phyloP scores from a whole-genome alignment of 2,113 vertebrate species.

The Neotoma lepida region DNA sequence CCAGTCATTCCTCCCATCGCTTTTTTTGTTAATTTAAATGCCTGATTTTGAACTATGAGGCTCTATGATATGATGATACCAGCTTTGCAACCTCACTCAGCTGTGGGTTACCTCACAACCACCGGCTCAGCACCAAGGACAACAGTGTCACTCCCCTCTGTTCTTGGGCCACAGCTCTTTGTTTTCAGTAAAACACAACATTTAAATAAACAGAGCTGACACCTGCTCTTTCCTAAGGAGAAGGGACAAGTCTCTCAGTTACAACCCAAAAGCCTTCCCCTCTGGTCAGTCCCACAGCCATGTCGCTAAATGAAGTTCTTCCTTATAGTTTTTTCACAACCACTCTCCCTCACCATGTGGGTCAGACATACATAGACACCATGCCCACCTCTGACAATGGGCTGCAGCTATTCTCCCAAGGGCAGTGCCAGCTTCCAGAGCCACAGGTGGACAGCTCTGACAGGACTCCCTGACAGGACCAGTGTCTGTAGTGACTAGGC shows the following conservation, averaged over 20 bases:
- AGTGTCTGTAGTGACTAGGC: background rate
- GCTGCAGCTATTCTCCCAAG: background rate
- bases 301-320: background rate
- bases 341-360: background rate
- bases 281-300: background rate
- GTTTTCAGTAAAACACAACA: constrained; percentile 9
- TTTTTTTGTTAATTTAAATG: background rate
- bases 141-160: background rate
- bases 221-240: background rate
- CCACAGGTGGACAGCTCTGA: background rate
- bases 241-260: background rate
- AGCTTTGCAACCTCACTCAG: background rate
- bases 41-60: background rate
- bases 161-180: background rate
- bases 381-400: background rate
- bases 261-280: background rate
- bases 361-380: background rate
- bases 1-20: background rate
- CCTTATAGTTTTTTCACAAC: background rate
- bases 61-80: background rate
- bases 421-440: background rate
- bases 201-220: background rate
- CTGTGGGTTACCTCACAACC: background rate
- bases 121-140: background rate
- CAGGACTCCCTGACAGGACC: background rate